Conservation (phyloP, 1,140 invertebrate species). For the Liolophura sinensis region DNA sequence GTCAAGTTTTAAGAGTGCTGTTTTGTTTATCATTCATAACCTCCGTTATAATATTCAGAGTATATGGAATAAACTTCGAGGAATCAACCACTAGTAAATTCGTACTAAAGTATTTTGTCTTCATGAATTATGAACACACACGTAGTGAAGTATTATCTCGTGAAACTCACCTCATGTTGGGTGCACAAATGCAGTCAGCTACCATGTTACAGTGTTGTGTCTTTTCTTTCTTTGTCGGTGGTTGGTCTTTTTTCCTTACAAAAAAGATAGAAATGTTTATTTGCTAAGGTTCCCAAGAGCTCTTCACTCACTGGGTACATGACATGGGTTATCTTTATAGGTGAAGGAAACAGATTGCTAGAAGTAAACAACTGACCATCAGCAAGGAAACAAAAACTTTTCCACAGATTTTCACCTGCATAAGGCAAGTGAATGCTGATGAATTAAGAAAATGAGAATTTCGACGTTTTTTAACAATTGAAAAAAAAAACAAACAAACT, state of each 20-base stretch:
- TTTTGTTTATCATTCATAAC: too few species aligned
- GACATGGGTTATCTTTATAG: neutral
- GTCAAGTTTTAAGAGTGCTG: too few species aligned
- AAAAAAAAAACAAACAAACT: too few species aligned
- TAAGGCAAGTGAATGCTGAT: too few species aligned
- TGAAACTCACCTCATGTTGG: conserved; percentile 57
- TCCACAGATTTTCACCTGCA: too few species aligned
- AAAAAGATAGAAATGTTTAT: conserved; percentile 7
- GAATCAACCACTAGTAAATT: too few species aligned
- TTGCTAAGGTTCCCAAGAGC: neutral
- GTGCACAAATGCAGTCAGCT: conserved; percentile 69
- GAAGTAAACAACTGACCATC: too few species aligned
- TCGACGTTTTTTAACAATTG: too few species aligned
- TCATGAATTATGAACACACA: neutral
- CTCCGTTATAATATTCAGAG: too few species aligned
- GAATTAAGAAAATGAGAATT: too few species aligned
- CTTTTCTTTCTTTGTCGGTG: conserved; percentile 73
- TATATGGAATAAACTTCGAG: too few species aligned
- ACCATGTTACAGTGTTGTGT: conserved; percentile 70
- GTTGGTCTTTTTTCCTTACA: conserved; percentile 60
- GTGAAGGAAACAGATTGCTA: neutral
- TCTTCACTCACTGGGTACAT: neutral
- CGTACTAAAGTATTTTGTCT: neutral
- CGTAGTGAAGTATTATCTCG: neutral
- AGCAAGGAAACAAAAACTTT: too few species aligned